phyloP scores from a whole-genome alignment of 2,113 vertebrate species.

The Coptodon bakossiorum region DNA sequence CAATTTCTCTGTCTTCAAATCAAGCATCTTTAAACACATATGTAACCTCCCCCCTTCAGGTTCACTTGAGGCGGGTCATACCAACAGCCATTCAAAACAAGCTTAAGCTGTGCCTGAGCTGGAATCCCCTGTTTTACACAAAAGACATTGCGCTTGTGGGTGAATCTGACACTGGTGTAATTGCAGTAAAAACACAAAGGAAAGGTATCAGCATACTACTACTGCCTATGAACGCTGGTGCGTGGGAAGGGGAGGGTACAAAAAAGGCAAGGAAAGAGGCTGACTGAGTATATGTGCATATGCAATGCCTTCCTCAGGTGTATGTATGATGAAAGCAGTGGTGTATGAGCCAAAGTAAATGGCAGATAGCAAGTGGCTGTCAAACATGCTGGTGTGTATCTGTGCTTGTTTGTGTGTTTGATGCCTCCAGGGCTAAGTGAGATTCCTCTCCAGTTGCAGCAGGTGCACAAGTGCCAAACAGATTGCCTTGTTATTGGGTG shows the following conservation, averaged over 20 bases:
- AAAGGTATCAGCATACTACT: background rate
- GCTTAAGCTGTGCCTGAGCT: background rate
- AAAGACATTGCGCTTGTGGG: background rate
- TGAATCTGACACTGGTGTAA: conserved; percentile 28
- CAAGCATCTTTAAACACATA: background rate
- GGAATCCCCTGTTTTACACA: background rate
- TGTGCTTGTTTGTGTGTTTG: background rate
- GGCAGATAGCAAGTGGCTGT: background rate
- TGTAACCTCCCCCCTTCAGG: background rate
- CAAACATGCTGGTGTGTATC: background rate
- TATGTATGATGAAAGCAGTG: background rate
- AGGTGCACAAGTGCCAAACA: conserved; percentile 13
- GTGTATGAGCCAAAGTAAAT: background rate
- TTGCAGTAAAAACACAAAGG: conserved; percentile 13
- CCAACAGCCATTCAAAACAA: background rate
- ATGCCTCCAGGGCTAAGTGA: conserved; percentile 22
- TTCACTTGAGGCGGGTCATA: background rate
- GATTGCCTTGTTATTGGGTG: background rate
- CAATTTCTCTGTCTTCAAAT: background rate
- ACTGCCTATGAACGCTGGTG: background rate
- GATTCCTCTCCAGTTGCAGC: conserved; percentile 10
- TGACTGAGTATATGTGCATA: background rate
- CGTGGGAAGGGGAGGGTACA: background rate
- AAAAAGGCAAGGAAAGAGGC: background rate
- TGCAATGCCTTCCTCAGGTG: background rate